Conservation (phyloP, 2,113 vertebrate species). For the Menidia beryllina region DNA sequence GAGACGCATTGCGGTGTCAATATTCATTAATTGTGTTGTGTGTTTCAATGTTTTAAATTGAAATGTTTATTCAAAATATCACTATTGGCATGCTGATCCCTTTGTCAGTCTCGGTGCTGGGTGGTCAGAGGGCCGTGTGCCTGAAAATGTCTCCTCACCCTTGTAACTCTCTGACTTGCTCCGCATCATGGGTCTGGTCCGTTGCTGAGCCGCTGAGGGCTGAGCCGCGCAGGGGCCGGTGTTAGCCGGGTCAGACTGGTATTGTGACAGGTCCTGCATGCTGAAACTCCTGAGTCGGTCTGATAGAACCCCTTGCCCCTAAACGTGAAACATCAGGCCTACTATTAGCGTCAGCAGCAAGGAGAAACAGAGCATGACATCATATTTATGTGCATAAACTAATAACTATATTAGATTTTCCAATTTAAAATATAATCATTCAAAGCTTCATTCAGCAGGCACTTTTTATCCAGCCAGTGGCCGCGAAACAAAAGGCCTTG, state of each 20-base stretch:
- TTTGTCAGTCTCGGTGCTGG: not conserved
- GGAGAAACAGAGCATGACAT: not conserved
- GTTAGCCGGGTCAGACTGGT: constrained; percentile 84
- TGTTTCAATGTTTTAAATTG: not conserved
- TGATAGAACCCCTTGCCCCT: constrained; percentile 96
- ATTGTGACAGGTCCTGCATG: constrained; percentile 96
- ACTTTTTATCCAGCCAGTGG: not conserved
- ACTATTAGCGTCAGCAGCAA: constrained; percentile 5
- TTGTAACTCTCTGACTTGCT: constrained; percentile 92
- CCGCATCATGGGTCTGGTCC: constrained; percentile 87
- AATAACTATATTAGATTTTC: constrained; percentile 2
- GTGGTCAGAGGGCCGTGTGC: not conserved
- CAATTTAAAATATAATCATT: not conserved
- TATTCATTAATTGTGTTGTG: not conserved
- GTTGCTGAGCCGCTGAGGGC: constrained; percentile 84
- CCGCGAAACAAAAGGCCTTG: constrained; percentile 9
- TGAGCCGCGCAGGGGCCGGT: constrained; percentile 73
- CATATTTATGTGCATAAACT: not conserved
- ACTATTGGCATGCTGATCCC: no score
- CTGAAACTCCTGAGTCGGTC: constrained; percentile 97
- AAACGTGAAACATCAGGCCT: constrained; percentile 16
- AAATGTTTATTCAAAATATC: not conserved
- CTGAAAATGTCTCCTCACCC: constrained; percentile 66
- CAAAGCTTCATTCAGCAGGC: constrained; percentile 1
- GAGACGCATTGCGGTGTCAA: not conserved